phyloP scores from a whole-genome alignment of 2,888 invertebrate genomes.

The Cotesia congregata region DNA sequence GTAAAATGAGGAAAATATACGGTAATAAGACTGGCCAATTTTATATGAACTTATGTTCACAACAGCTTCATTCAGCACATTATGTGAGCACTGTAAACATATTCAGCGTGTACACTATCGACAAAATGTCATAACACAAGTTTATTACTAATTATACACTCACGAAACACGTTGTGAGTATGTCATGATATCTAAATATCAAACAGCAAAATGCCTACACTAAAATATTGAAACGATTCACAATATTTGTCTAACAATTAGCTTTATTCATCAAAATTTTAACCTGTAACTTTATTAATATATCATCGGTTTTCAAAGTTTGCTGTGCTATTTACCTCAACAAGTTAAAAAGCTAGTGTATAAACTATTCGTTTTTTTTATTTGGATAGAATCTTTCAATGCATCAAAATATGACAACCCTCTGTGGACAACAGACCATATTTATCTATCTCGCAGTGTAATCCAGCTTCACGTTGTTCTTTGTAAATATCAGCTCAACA shows the following conservation, averaged over 20 bases:
- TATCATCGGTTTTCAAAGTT: background rate
- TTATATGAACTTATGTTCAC: no score
- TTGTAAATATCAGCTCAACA: conserved; percentile 57
- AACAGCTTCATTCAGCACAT: background rate
- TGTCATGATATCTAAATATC: background rate
- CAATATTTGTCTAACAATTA: no score
- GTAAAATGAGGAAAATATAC: no score
- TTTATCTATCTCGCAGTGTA: conserved; percentile 64
- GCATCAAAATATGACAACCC: conserved; percentile 55
- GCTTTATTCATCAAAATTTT: no score
- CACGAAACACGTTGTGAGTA: background rate
- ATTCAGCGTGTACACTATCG: background rate
- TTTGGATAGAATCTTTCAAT: conserved; percentile 49
- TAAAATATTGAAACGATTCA: no score
- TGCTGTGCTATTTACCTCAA: conserved; percentile 30
- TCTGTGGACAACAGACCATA: conserved; percentile 53
- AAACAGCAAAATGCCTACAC: no score
- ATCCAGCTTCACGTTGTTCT: conserved; percentile 63
- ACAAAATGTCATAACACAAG: conserved; percentile 1
- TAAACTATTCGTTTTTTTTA: conserved; percentile 26
- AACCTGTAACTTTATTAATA: background rate
- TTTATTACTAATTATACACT: background rate
- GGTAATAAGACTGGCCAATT: no score
- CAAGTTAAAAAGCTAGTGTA: conserved; percentile 34
- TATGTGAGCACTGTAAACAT: background rate